Evolutionary conservation across 2,888 invertebrate species (phyloP), one percentile per base, ranked within the genome.

Genomic region (Leptopilina drosophilae): DNA sequence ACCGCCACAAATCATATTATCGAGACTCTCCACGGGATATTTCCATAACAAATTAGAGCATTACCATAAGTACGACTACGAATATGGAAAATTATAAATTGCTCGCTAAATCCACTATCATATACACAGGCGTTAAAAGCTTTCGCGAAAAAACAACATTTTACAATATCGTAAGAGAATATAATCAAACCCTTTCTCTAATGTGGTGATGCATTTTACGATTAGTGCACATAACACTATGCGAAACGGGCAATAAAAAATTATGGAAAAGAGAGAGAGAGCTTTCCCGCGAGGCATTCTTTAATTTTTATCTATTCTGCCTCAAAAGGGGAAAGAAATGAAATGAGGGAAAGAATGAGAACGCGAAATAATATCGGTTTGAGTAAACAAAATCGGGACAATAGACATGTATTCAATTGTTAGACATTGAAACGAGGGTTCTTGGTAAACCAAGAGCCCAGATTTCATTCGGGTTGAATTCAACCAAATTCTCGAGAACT

Each of bases 401-500:
- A 69, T 15, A 33, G 56, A 56, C 14, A 26, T 56, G 53, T 56
- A 53, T 56, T 56, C 53, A 56, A 73, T 62, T 62, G 73, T 33
- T 73, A 56, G 73, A 73, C 53, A 56, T 73, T 73, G 33, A 73
- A 56, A 56, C 33, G 56, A 73, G 73, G 53, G 73, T 33, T 40
- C 56, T 73, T 56, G 73, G 33, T 73, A 73, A 73, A 73, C 73
- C 56, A 73, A 73, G 49, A 56, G 56, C 56, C 56, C 33, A 8
- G 73, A 56, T 73, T 73, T 33, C 53, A 53, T 12, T 69, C n/a
- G 20, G 53, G 53, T 73, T 73, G 33, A 73, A 73, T 73, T 73
- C 33, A 56, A 73, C 56, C 73, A 33, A 73, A 73, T 73, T 73
- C 56, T 56, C 73, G 56, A 56, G 73, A 73, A 73, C 56, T 73